phyloP scores from a whole-genome alignment of 2,113 vertebrate genomes.

The Heloderma charlesbogerti region DNA sequence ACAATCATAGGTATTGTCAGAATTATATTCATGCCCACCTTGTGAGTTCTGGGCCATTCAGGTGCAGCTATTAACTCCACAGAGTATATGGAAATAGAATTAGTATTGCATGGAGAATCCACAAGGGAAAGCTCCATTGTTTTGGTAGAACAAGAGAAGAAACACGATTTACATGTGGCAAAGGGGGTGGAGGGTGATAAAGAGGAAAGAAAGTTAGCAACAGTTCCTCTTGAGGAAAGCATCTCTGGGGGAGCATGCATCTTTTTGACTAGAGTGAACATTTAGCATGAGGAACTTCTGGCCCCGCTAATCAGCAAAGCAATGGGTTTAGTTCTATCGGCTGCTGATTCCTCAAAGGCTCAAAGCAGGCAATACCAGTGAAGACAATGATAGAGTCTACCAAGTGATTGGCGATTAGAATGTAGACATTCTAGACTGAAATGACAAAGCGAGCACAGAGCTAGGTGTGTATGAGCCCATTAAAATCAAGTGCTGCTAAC shows the following conservation, averaged over 20 bases:
- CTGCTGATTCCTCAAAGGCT: neutral
- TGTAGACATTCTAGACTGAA: neutral
- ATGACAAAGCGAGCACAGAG: neutral
- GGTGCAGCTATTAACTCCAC: neutral
- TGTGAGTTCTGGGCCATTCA: neutral
- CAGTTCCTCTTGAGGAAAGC: neutral
- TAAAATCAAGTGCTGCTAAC: neutral
- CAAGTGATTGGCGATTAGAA: neutral
- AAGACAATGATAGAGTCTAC: neutral
- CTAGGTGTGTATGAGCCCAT: neutral
- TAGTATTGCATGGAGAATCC: accelerated
- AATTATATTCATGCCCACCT: neutral
- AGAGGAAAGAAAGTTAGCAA: neutral
- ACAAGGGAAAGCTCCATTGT: neutral
- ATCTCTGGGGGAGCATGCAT: neutral
- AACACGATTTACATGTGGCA: neutral
- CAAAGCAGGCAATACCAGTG: neutral
- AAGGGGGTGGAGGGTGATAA: neutral
- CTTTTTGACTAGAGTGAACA: no score
- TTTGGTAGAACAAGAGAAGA: neutral
- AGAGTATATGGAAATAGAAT: neutral
- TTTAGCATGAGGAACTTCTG: neutral
- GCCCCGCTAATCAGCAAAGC: no score
- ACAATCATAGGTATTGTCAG: neutral
- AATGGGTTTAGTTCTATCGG: neutral